Conservation (phyloP, 2,797 vertebrate species). For the Melanotaenia trifasciata region DNA sequence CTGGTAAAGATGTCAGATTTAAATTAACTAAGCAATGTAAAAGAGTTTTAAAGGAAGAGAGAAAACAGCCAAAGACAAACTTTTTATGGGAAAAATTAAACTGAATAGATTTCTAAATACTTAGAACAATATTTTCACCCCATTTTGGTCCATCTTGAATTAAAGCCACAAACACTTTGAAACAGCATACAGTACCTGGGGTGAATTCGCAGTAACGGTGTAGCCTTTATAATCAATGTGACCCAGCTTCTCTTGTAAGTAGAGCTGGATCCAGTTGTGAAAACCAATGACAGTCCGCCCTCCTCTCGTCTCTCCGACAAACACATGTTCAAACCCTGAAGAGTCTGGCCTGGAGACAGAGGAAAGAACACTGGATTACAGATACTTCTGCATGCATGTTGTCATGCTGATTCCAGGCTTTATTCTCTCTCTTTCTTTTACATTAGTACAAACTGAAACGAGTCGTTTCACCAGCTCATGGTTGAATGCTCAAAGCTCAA, state of each 20-base stretch:
- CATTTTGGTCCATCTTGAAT: background rate
- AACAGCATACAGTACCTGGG: slow-evolving; percentile 66
- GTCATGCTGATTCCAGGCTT: background rate
- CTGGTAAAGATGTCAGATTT: background rate
- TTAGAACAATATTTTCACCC: background rate
- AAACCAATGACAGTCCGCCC: slow-evolving; percentile 86
- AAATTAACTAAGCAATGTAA: background rate
- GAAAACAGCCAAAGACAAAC: no score
- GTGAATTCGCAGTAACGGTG: slow-evolving; percentile 78
- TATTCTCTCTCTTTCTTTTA: background rate
- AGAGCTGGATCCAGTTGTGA: slow-evolving; percentile 89
- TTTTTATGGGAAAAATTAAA: background rate
- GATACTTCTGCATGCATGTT: background rate
- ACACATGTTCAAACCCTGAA: slow-evolving; percentile 88
- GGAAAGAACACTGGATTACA: background rate
- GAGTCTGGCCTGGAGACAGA: slow-evolving; percentile 81
- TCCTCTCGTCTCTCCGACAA: slow-evolving; percentile 86
- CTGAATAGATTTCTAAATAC: background rate
- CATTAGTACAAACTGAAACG: background rate
- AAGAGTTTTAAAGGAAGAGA: no score
- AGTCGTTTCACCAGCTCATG: background rate
- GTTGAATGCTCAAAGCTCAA: background rate
- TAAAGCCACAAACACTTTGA: background rate
- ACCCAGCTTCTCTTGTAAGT: slow-evolving; percentile 88
- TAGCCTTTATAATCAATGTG: slow-evolving; percentile 88